Evolutionary conservation across 2,113 vertebrate species (phyloP), one percentile per base, ranked within the genome.

Genomic region (Amphilophus citrinellus): DNA sequence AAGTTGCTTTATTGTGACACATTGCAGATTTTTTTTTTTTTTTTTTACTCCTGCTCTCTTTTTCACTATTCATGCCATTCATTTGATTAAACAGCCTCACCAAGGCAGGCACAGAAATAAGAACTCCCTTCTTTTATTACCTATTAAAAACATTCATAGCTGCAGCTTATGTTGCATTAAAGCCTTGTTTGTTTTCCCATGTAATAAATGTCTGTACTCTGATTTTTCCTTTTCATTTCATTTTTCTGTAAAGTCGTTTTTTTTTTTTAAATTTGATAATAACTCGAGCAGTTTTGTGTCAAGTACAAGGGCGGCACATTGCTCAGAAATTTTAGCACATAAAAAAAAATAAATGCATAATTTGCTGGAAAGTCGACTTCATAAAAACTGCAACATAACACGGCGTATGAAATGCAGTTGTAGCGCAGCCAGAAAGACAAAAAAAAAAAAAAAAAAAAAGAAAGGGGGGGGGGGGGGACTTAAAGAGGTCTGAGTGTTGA

Each of bases 401-500:
- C 63, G 20, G 66, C 68, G 44, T 85, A 87, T 94, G 92, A 95
- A 95, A 89, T 92, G 91, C 92, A 93, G 93, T 95, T 95, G 91
- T 90, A 90, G 76, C 71, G 86, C 75, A 77, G 93, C 91, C 91
- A 93, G 93, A 68, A 84, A 91, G 86, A 88, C 85, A 87, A 91
- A 90, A 89, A 88, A 53, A 93, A 76, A 58, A 77, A 44, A 93
- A n/a, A n/a, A n/a, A n/a, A n/a, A n/a, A n/a, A n/a, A n/a, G n/a
- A n/a, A n/a, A n/a, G n/a, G n/a, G 50, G 80, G n/a, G 2, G 20
- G 58, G 20, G 58, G 4, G 32, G 14, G 76, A 27, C 27, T 53
- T 53, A 90, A 83, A 92, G 86, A 87, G 80, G 80, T 91, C 87
- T 87, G 92, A 95, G 96, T 96, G 97, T 95, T 97, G 97, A 97